Base-by-base conservation (phyloP, 2,797 vertebrate species). In the Leptodactylus fallax region DNA sequence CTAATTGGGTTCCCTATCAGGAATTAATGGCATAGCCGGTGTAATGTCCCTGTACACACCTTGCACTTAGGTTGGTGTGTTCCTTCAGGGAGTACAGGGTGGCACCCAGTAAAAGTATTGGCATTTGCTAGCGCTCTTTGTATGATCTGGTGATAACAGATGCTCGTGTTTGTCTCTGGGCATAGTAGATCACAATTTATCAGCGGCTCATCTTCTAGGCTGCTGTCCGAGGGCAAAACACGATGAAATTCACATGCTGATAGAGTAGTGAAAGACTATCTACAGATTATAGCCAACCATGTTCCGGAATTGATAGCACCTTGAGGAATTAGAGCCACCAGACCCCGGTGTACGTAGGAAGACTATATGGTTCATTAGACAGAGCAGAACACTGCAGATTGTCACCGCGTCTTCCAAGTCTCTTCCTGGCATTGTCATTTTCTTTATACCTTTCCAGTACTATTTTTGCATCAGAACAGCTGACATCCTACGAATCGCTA, bases 401-500 rank as follows among this genome's bases (percentile, higher is more conserved):
- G 85, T 69, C 85, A 56, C 61, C 23, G 8, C 11, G 19, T 55
- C 25, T 71, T 79, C 45, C 65, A 74, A 47, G 67, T 49, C 36
- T 60, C n/a, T 63, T 87, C 63, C 85, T 78, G 80, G 56, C 81
- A 76, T 78, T 79, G 49, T 55, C 58, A 58, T 78, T 45, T 45
- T 83, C 80, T 55, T 56, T 79, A 55, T 83, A 45, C 86, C 86
- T 82, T 82, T 56, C 45, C 86, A 63, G 53, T 14, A 60, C 63
- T 83, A 83, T 87, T 87, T 83, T 83, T 87, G 58, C 58, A 72
- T 77, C 25, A 8, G 72, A 85, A 14, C 10, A n/a, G 49, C 58
- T 27, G 72, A 85, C 72, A 14, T 53, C 55, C 69, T 25, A 14
- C 23, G 36, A 17, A 56, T 83, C 69, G 2, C 9, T 21, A 14